These are phyloP conservation scores for Andrena bicolor DNA, from an alignment of 2,888 invertebrate species.

Conservation along the genomic window DNA sequence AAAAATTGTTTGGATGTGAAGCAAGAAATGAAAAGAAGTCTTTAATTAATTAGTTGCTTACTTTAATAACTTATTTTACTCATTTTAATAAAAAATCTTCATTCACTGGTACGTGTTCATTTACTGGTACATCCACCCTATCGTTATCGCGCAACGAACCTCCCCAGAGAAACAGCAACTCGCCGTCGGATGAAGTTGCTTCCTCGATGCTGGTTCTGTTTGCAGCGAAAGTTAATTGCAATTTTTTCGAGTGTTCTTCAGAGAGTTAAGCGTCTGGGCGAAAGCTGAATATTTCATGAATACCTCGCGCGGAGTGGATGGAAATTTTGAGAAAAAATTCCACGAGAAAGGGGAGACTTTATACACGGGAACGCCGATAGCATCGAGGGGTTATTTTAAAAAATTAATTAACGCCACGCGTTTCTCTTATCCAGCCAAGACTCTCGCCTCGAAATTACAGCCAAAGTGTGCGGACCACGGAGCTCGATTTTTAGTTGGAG, in stretches of 20 bases:
- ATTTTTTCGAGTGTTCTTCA: background rate
- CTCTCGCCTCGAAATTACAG: background rate
- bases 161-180: background rate
- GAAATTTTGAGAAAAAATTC: background rate
- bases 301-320: background rate
- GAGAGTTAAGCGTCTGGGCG: too few relatives aligned
- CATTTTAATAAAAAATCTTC: too few relatives aligned
- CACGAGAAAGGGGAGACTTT: background rate
- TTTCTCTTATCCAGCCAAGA: background rate
- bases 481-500: background rate
- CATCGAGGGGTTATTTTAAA: background rate
- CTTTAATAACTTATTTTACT: too few relatives aligned
- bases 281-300: background rate
- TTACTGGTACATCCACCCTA: too few relatives aligned
- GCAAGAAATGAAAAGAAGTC: too few relatives aligned
- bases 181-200: too few relatives aligned
- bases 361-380: background rate
- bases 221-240: background rate
- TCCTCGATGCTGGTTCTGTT: background rate
- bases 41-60: too few relatives aligned
- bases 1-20: too few relatives aligned
- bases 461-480: background rate
- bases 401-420: conserved; percentile 1
- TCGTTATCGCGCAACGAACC: background rate
- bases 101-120: too few relatives aligned